Evolutionary conservation across 2,113 vertebrate genomes (phyloP).

Genomic region (Notothenia coriiceps): DNA sequence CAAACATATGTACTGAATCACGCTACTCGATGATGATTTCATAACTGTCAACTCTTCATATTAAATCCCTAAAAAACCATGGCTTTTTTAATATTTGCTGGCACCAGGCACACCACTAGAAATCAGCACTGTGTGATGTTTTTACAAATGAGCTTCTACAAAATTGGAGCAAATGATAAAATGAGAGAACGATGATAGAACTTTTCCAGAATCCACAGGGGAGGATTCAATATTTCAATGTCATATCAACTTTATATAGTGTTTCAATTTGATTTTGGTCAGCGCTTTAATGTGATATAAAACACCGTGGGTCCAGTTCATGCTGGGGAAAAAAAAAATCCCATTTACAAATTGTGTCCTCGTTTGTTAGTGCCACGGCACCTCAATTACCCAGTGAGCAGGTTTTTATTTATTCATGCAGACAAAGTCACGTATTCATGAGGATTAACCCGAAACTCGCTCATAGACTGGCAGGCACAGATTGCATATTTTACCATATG

Average conservation of each 20-base stretch:
- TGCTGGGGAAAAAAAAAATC: conserved; percentile 61
- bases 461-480: conserved; percentile 84
- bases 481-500: conserved; percentile 86
- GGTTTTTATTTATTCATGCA: conserved; percentile 89
- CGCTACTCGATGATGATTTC: not conserved
- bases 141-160: conserved; percentile 37
- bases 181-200: conserved; percentile 40
- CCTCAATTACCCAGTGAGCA: conserved; percentile 86
- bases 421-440: conserved; percentile 88
- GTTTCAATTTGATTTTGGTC: conserved; percentile 71
- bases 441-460: conserved; percentile 86
- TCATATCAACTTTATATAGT: conserved; percentile 48
- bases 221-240: conserved; percentile 53
- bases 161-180: conserved; percentile 45
- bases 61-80: conserved; percentile 3
- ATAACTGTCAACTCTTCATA: conserved; percentile 15
- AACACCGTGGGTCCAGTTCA: conserved; percentile 65
- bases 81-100: conserved; percentile 1
- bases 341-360: conserved; percentile 84
- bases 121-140: conserved; percentile 34
- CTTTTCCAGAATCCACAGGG: conserved; percentile 38
- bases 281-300: conserved; percentile 76
- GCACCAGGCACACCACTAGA: conserved; percentile 30
- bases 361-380: conserved; percentile 84
- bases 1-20: not conserved